Conservation (phyloP, 1,140 invertebrate species). For the Drosophila cardini region DNA sequence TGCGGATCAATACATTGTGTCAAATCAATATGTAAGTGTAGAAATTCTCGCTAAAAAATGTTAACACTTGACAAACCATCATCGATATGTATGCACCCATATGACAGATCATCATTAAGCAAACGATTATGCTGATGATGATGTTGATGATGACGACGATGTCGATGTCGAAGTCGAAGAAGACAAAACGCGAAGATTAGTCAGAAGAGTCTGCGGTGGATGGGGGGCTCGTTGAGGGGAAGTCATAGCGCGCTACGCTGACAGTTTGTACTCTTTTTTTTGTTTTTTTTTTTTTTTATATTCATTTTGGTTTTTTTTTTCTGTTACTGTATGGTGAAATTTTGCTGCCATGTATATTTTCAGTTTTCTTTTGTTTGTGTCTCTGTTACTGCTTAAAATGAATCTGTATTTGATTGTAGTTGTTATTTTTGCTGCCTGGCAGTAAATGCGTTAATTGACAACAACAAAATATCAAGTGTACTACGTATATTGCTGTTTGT, state of each 20-base stretch:
- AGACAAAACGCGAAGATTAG: constrained; percentile 47
- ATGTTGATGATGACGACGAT: constrained; percentile 30
- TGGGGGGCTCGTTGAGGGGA: constrained; percentile 5
- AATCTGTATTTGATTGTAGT: constrained; percentile 43
- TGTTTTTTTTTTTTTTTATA: constrained; percentile 36
- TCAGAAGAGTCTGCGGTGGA: constrained; percentile 17
- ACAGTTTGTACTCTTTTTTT: constrained; percentile 64
- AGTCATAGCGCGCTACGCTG: constrained; percentile 41
- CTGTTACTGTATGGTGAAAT: constrained; percentile 65
- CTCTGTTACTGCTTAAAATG: constrained; percentile 42
- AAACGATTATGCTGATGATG: constrained; percentile 3
- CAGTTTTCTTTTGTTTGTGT: constrained; percentile 56
- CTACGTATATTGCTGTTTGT: constrained; percentile 19
- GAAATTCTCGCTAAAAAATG: constrained; percentile 8
- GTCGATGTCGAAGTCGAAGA: constrained; percentile 44
- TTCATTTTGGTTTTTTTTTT: constrained; percentile 17
- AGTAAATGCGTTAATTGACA: constrained; percentile 76
- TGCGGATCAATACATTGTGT: constrained; percentile 49
- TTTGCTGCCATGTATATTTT: constrained; percentile 74
- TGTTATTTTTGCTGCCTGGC: constrained; percentile 47
- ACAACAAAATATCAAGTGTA: constrained; percentile 59
- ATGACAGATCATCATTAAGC: constrained; percentile 42
- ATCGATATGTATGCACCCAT: constrained; percentile 12
- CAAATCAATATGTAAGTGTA: constrained; percentile 62
- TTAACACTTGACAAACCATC: not conserved